phyloP scores from a whole-genome alignment of 2,113 vertebrate species.

The Psilopogon haemacephalus region DNA sequence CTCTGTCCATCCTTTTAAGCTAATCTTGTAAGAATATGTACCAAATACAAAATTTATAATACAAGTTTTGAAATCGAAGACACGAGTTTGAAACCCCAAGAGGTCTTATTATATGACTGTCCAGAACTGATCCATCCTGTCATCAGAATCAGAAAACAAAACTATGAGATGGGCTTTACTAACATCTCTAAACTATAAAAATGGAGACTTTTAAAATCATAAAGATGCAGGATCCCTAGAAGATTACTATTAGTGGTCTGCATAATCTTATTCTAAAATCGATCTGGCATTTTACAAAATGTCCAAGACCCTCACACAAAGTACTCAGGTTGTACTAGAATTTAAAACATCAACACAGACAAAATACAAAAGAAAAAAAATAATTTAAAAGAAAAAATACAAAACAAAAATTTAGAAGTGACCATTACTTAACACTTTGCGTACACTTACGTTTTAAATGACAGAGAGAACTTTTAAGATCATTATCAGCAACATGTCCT shows the following conservation, averaged over 20 bases:
- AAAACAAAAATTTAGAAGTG: background rate
- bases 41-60: background rate
- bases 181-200: background rate
- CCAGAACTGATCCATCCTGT: background rate
- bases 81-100: background rate
- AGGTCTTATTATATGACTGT: background rate
- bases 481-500: background rate
- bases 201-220: background rate
- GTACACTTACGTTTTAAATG: background rate
- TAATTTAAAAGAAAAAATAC: background rate
- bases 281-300: background rate
- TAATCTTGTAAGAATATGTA: background rate
- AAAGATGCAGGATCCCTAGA: background rate
- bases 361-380: background rate
- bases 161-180: background rate
- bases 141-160: background rate
- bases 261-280: background rate
- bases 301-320: background rate
- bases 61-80: background rate
- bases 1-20: background rate
- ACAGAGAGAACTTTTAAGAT: background rate
- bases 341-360: background rate
- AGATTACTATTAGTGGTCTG: background rate
- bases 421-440: background rate
- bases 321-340: background rate